phyloP scores from a whole-genome alignment of 2,113 vertebrate genomes.

The Cheilinus undulatus region DNA sequence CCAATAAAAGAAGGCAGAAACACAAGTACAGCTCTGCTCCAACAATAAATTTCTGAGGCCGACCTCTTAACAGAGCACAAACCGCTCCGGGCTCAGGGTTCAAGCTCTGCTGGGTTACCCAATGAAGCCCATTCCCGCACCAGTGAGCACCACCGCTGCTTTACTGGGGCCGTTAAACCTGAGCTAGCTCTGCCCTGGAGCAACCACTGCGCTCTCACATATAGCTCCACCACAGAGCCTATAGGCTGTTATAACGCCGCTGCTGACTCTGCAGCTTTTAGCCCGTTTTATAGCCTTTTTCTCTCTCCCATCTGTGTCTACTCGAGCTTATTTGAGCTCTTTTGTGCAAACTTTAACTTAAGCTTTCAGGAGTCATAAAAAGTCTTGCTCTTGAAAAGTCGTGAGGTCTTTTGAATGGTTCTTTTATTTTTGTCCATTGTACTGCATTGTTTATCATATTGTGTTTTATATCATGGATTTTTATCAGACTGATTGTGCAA shows the following conservation, averaged over 20 bases:
- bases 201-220: conserved; percentile 45
- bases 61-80: conserved; percentile 44
- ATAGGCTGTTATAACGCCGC: conserved; percentile 26
- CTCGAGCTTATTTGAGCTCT: conserved; percentile 11
- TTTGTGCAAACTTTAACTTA: not conserved
- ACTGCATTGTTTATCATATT: too few relatives aligned
- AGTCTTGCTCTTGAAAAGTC: not conserved
- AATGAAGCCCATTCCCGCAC: conserved; percentile 72
- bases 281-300: conserved; percentile 54
- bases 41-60: conserved; percentile 45
- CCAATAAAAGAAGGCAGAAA: conserved; percentile 40
- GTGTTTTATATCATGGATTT: too few relatives aligned
- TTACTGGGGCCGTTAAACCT: conserved; percentile 75
- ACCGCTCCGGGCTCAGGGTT: conserved; percentile 45
- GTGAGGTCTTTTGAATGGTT: not conserved
- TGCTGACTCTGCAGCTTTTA: conserved; percentile 68
- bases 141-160: conserved; percentile 60
- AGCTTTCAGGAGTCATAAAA: not conserved
- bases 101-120: conserved; percentile 54
- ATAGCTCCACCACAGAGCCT: conserved; percentile 58
- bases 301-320: conserved; percentile 38
- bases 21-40: conserved; percentile 25
- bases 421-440: too few relatives aligned
- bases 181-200: conserved; percentile 64
- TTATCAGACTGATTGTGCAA: too few relatives aligned